These are phyloP conservation scores for Rhynchopsitta pachyrhyncha DNA, from an alignment of 2,113 vertebrate species.

Conservation along the genomic window DNA sequence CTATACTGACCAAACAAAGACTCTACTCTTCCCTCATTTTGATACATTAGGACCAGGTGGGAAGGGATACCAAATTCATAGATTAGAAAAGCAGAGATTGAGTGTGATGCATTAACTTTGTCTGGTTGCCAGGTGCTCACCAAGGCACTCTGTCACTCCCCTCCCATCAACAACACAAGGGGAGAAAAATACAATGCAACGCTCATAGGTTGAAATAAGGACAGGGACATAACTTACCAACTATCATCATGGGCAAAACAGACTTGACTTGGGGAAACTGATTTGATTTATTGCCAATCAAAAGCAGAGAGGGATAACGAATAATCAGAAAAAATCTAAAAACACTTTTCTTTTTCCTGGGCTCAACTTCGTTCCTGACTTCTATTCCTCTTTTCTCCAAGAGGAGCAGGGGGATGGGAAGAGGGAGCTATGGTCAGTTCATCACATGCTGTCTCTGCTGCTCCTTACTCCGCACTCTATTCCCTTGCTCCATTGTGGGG, in stretches of 20 bases:
- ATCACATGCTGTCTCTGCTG: neutral
- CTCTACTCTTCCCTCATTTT: neutral
- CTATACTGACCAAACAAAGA: neutral
- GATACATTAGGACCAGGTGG: neutral
- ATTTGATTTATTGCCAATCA: neutral
- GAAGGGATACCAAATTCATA: neutral
- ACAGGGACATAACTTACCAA: accelerated
- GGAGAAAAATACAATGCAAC: neutral
- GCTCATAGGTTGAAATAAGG: neutral
- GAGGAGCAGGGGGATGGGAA: accelerated
- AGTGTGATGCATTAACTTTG: neutral
- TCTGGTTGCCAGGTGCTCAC: neutral
- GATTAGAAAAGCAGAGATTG: neutral
- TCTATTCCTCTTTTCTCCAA: neutral
- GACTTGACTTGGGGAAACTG: neutral
- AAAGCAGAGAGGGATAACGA: neutral
- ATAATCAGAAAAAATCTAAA: neutral
- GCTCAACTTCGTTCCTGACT: neutral
- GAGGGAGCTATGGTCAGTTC: neutral
- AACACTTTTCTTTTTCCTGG: neutral
- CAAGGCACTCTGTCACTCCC: neutral
- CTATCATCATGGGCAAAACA: neutral
- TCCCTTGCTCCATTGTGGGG: neutral
- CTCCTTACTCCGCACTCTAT: neutral
- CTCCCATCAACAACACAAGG: neutral